Base-by-base conservation (phyloP, 2,888 invertebrate genomes). In the Apodemia hepburni region DNA sequence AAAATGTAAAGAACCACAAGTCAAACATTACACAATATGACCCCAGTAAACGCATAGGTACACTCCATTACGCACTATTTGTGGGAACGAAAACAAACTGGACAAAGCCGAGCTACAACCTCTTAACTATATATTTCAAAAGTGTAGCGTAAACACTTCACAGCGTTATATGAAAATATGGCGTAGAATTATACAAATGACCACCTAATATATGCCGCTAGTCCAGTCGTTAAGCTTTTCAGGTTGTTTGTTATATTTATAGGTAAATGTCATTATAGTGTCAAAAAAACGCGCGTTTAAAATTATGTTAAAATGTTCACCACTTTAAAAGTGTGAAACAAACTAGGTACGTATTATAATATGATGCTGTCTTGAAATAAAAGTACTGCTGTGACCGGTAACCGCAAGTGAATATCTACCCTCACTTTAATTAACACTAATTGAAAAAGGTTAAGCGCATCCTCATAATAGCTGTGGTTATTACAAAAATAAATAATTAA, bases 401-500 rank as follows among this genome's bases (percentile, higher is more conserved):
- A 27, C 27, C 54, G 7, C 29, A 57, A 57, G 15, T 57, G 54
- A 57, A 57, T 27, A 27, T 57, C 54, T 47, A 42, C 47, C 45
- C 47, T 58, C 27, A 58, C 45, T 33, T 33, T 38, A 59, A 38
- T 59, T 33, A 59, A 59, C 17, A 60, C n/a, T 42, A 54, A 54
- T 59, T 45, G 51, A 54, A 59, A 29, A 59, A 59, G 51, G 60
- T 60, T 45, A 47, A 60, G 22, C 60, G 17, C 66, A 62, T 65
- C 59, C 62, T 64, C 61, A 62, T 61, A 45, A 64, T 35, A 54
- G 60, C 57, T 42, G 58, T 65, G 29, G 60, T 27, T n/a, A 57
- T 15, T 65, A 61, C 61, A 61, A 65, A 72, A 73, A 66, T 68
- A 77, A 80, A 79, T 82, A 78, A 74, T 71, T 82, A 78, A 74